Conservation (phyloP, 2,113 vertebrate genomes). For the Salminus brasiliensis region DNA sequence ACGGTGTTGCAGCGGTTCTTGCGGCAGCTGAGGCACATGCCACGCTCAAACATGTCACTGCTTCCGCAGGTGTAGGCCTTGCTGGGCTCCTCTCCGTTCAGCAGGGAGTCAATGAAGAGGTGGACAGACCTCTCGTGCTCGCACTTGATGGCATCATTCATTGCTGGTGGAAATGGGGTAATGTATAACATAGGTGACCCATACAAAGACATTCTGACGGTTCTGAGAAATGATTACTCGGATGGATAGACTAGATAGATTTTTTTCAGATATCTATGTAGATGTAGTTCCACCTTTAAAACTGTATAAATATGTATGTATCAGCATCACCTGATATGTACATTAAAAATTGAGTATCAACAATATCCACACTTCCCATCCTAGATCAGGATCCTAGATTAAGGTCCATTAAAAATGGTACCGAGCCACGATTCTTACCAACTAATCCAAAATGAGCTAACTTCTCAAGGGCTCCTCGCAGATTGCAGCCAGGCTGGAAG, state of each 20-base stretch:
- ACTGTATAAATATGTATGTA: too few species aligned
- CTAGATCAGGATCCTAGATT: not conserved
- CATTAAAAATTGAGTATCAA: too few species aligned
- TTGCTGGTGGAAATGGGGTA: conserved; percentile 60
- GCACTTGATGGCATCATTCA: conserved; percentile 74
- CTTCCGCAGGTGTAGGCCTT: conserved; percentile 73
- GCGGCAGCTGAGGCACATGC: conserved; percentile 76
- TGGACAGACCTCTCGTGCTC: conserved; percentile 79
- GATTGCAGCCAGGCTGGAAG: conserved; percentile 92
- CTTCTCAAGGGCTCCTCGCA: conserved; percentile 75
- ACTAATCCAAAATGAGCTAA: conserved; percentile 72
- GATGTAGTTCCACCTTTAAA: too few species aligned
- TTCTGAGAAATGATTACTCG: too few species aligned
- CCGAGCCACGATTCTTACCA: conserved; percentile 62
- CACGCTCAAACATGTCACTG: conserved; percentile 72
- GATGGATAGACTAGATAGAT: too few species aligned
- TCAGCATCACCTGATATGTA: too few species aligned
- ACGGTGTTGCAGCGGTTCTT: conserved; percentile 75
- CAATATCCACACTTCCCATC: too few species aligned
- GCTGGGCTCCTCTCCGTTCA: conserved; percentile 67
- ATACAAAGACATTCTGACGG: not conserved
- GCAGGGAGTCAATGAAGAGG: conserved; percentile 79
- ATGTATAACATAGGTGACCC: not conserved
- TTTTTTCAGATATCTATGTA: too few species aligned
- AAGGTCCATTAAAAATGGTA: not conserved